phyloP scores from a whole-genome alignment of 2,888 invertebrate genomes.

The Zootermopsis nevadensis region DNA sequence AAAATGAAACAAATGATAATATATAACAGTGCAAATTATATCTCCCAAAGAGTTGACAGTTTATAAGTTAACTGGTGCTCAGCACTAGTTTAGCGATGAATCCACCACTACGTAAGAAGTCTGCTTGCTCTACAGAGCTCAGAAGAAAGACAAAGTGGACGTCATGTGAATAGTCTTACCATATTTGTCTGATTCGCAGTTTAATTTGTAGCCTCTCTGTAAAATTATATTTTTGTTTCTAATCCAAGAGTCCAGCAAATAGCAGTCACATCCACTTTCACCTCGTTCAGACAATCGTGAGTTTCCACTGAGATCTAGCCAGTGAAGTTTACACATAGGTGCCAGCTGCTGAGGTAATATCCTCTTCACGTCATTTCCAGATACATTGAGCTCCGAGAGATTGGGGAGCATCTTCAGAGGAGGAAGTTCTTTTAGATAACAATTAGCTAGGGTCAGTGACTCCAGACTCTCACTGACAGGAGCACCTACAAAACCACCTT shows the following conservation, averaged over 20 bases:
- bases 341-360: constrained; percentile 69
- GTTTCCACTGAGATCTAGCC: constrained; percentile 66
- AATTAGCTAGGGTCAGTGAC: constrained; percentile 71
- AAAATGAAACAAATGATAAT: too few relatives aligned
- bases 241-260: constrained; percentile 16
- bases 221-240: constrained; percentile 9
- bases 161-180: not conserved
- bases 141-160: too few relatives aligned
- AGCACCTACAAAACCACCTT: constrained; percentile 69
- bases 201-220: not conserved
- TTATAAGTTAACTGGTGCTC: too few relatives aligned
- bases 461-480: constrained; percentile 62
- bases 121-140: too few relatives aligned
- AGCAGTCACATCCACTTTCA: constrained; percentile 17
- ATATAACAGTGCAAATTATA: too few relatives aligned
- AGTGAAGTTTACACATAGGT: constrained; percentile 70
- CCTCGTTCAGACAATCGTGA: constrained; percentile 54
- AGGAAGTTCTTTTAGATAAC: constrained; percentile 70
- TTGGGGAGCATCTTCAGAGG: constrained; percentile 71
- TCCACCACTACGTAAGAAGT: too few relatives aligned
- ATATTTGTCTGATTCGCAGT: not conserved
- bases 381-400: constrained; percentile 71
- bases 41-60: too few relatives aligned
- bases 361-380: constrained; percentile 67
- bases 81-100: too few relatives aligned